A percentile compares a stretch with the other conserved stretches of the same genome.
Evolutionary conservation across 2,797 vertebrate species (phyloP).

Genomic region (Peromyscus nudipes): DNA sequence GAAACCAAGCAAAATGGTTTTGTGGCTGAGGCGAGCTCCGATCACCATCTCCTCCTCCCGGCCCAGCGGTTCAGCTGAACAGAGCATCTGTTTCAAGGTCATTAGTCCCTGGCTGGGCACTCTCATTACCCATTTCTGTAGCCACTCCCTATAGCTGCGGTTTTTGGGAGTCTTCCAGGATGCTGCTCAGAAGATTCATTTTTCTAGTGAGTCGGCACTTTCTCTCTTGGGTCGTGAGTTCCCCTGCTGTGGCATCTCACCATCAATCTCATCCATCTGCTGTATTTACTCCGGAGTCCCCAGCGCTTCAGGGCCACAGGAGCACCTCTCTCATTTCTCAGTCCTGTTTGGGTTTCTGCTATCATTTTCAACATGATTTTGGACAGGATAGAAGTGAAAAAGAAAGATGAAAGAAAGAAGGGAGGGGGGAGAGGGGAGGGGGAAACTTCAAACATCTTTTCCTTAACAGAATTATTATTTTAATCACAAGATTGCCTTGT

Average conservation of each 20-base stretch:
- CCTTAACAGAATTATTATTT: neutral
- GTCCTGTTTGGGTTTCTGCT: neutral
- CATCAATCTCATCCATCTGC: slow-evolving; percentile 38
- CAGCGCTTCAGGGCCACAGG: neutral
- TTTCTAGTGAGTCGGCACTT: neutral
- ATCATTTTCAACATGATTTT: slow-evolving; percentile 14
- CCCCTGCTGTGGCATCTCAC: neutral
- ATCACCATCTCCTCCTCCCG: neutral
- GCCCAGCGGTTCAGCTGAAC: neutral
- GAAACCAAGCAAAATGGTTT: neutral
- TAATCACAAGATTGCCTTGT: neutral
- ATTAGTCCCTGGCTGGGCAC: neutral
- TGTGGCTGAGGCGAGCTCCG: neutral
- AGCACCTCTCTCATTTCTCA: slow-evolving; percentile 41
- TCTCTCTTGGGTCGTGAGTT: neutral
- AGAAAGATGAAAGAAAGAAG: neutral
- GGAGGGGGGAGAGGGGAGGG: accelerated
- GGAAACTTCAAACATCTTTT: neutral
- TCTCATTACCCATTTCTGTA: neutral
- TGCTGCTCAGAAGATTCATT: slow-evolving; percentile 53
- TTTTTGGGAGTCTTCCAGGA: slow-evolving; percentile 63
- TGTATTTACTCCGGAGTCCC: neutral
- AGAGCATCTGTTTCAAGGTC: neutral
- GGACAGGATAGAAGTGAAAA: neutral
- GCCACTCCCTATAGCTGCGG: slow-evolving; percentile 36